Evolutionary conservation across 2,797 vertebrate species (phyloP).

Genomic region (Leptoclinus maculatus): DNA sequence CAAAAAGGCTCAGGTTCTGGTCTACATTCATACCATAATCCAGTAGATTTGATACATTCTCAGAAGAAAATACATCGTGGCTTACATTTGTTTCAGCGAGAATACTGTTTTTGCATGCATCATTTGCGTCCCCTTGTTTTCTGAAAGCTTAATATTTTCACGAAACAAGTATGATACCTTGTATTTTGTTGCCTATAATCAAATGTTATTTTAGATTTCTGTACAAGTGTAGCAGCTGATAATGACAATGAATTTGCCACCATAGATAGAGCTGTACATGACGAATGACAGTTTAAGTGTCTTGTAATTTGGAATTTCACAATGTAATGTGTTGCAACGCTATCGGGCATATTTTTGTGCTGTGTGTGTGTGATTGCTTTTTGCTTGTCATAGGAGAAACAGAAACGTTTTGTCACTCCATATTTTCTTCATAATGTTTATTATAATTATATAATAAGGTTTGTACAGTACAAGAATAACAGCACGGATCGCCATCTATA

Average conservation of each 20-base stretch:
- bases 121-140: slow-evolving; percentile 16
- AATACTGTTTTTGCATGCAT: neutral
- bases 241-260: neutral
- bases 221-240: slow-evolving; percentile 15
- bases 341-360: neutral
- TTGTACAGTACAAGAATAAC: neutral
- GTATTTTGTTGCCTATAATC: slow-evolving; percentile 4
- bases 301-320: slow-evolving; percentile 27
- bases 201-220: slow-evolving; percentile 11
- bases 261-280: neutral
- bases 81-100: slow-evolving; percentile 6
- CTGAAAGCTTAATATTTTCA: neutral
- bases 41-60: slow-evolving; percentile 23
- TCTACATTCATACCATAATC: slow-evolving; percentile 2
- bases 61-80: slow-evolving; percentile 7
- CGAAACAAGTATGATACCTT: neutral
- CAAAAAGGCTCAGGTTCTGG: slow-evolving; percentile 21
- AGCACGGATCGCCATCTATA: neutral
- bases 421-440: neutral
- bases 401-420: neutral
- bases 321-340: neutral
- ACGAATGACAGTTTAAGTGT: slow-evolving; percentile 1
- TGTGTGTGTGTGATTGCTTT: neutral
- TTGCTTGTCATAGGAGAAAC: neutral
- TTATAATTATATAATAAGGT: neutral